phyloP scores from a whole-genome alignment of 2,888 invertebrate species.

The Cyaniris semiargus region DNA sequence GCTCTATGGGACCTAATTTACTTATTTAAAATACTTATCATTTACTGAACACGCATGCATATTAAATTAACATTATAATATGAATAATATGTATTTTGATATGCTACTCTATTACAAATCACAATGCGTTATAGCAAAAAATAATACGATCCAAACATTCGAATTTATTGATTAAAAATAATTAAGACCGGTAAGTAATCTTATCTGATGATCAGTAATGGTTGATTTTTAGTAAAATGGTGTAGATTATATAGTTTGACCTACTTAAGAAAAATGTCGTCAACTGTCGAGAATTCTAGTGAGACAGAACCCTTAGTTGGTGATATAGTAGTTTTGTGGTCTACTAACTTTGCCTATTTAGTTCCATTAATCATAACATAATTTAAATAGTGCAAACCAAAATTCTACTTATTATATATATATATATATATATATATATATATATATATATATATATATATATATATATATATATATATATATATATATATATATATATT shows the following conservation, averaged over 20 bases:
- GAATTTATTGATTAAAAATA: background rate
- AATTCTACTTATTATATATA: background rate
- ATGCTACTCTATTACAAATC: background rate
- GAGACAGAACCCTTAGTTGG: constrained; percentile 53
- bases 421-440: no score
- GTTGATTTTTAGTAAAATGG: background rate
- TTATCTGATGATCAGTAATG: constrained; percentile 4
- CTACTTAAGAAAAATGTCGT: constrained; percentile 38
- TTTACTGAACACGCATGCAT: background rate
- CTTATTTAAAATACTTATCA: background rate
- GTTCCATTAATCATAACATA: background rate
- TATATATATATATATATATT: no score
- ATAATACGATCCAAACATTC: background rate
- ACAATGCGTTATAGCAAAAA: background rate
- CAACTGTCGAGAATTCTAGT: constrained; percentile 42
- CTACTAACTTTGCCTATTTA: background rate
- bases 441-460: no score
- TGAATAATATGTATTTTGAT: background rate
- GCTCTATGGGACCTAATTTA: background rate
- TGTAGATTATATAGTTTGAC: background rate
- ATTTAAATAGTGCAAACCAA: background rate
- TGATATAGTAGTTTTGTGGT: constrained; percentile 53
- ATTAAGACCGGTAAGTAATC: background rate
- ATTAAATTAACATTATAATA: background rate
- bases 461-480: no score